Percentiles rank a stretch among this genome's conserved stretches.
Conservation (phyloP, 2,113 vertebrate species). For the Mionectes macconnelli region DNA sequence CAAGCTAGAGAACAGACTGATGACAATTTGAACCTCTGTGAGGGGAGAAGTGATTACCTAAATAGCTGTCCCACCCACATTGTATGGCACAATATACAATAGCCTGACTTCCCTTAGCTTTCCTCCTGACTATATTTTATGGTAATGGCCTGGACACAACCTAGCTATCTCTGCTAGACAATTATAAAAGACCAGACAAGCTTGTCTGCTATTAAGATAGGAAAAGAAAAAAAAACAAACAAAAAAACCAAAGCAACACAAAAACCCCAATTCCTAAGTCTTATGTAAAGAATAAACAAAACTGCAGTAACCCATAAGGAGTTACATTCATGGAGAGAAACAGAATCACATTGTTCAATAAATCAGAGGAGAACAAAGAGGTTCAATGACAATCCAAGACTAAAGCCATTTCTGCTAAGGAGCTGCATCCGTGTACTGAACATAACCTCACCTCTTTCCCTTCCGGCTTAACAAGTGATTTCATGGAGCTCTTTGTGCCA, state of each 20-base stretch:
- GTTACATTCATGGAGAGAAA: not conserved
- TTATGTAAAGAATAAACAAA: not conserved
- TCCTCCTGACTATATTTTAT: not conserved
- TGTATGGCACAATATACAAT: not conserved
- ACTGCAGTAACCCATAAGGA: not conserved
- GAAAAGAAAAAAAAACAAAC: rapidly evolving
- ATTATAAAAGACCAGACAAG: not conserved
- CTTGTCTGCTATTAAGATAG: not conserved
- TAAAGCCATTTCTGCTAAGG: not conserved
- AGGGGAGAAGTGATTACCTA: slow-evolving; percentile 6
- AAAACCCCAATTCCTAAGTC: not conserved
- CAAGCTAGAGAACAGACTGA: not conserved
- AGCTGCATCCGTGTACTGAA: not conserved
- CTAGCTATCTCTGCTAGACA: not conserved
- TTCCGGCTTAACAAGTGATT: not conserved
- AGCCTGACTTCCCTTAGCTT: not conserved
- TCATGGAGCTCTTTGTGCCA: not conserved
- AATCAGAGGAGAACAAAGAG: slow-evolving; percentile 46
- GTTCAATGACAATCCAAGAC: not conserved
- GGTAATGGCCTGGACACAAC: not conserved
- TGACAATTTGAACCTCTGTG: not conserved
- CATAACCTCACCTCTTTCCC: not conserved
- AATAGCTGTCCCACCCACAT: slow-evolving; percentile 49
- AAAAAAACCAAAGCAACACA: not conserved
- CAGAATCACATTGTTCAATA: slow-evolving; percentile 6